Evolutionary conservation across 2,797 vertebrate genomes (phyloP).

Genomic region (Falco columbarius): DNA sequence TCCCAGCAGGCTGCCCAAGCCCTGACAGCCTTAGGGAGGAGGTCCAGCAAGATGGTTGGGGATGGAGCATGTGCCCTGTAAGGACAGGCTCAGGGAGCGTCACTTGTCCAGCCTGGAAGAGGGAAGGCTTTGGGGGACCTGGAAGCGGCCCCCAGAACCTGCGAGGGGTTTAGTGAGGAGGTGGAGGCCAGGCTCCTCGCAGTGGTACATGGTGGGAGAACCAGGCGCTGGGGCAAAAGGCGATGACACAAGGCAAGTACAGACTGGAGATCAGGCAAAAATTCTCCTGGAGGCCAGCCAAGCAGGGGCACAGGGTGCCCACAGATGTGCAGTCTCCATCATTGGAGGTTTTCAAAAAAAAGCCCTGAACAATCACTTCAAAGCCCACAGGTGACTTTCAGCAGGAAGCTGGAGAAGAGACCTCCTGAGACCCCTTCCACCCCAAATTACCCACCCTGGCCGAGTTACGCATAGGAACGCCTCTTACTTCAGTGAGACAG

Average conservation of each 20-base stretch:
- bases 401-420: not conserved
- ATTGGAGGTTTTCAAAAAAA: not conserved
- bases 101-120: not conserved
- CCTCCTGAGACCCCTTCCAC: not conserved
- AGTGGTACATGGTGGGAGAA: rapidly evolving
- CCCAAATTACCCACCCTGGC: not conserved
- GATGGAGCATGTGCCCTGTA: not conserved
- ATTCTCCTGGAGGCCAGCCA: not conserved
- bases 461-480: not conserved
- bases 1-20: rapidly evolving
- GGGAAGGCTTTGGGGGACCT: not conserved
- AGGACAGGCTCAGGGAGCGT: no score
- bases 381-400: not conserved
- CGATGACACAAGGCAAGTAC: not conserved
- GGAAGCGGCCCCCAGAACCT: not conserved
- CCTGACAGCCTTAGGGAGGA: rapidly evolving
- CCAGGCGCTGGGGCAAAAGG: not conserved
- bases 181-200: not conserved
- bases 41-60: not conserved
- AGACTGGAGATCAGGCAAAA: not conserved
- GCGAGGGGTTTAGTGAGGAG: rapidly evolving
- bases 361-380: not conserved
- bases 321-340: not conserved
- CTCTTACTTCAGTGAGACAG: not conserved
- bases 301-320: not conserved